Evolutionary conservation across 2,888 invertebrate genomes (phyloP), one percentile per base, ranked within the genome.

Genomic region (Chelonus formosanus): DNA sequence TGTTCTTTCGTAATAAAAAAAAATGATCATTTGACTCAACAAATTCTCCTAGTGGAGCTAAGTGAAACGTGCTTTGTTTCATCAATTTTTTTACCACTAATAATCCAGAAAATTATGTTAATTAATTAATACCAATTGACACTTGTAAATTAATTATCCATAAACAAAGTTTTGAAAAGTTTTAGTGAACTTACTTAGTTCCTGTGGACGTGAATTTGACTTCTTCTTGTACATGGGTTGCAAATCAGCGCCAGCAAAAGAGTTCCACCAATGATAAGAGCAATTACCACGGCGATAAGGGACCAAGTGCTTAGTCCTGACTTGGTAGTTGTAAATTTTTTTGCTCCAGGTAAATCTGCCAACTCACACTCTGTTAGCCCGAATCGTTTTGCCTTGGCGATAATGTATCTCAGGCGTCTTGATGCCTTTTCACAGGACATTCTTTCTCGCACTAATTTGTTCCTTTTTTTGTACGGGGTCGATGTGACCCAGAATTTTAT

Each of bases 341-440:
- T 76, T 31, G 73, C 74, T 47, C 76, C 70, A 56, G 79, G 73
- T 48, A 80, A 67, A 65, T 76, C 76, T 40, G 73, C 73, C 3
- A 80, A 71, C 65, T 80, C 78, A 54, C 75, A 74, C 43, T 74
- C 70, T 54, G 70, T 74, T 54, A 80, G 53, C 35, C 79, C 79
- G 63, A 78, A 66, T 34, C 78, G 74, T 64, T 69, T 77, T 43
- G 80, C 76, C 68, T 75, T 80, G 36, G 68, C 61, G 64, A 80
- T 73, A 61, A 80, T 66, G 59, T 70, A 72, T 60, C 74, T 74
- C 47, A 80, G 72, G 55, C 79, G 77, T 44, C 78, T 73, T 10
- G 80, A 76, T 50, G 80, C 80, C 67, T 79, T 80, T 55, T 80
- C 80, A 62, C 76, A 80, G 67, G 80, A 76, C 79, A 76, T 80